These are phyloP conservation scores for Platyura marginata DNA, from an alignment of 1,140 invertebrate species.

Conservation along the genomic window DNA sequence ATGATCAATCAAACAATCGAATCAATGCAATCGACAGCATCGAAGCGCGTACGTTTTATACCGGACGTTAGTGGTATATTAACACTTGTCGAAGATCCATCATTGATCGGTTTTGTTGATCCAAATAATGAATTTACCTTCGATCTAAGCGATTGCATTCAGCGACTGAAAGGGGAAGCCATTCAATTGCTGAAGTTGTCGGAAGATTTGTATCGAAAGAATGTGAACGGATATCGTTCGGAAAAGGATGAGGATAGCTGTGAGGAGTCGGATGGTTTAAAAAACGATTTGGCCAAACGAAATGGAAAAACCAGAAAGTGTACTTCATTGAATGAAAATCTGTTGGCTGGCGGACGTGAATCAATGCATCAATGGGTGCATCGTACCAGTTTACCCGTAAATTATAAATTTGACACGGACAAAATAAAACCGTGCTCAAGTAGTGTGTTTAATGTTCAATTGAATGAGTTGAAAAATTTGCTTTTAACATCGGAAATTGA, in stretches of 20 bases:
- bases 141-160: slow-evolving; percentile 41
- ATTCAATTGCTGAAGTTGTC: slow-evolving; percentile 42
- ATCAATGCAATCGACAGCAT: slow-evolving; percentile 4
- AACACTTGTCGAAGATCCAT: slow-evolving; percentile 23
- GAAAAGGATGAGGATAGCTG: slow-evolving; percentile 13
- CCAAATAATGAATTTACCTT: slow-evolving; percentile 18
- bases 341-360: background rate
- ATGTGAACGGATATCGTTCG: no score
- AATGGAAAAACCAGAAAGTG: background rate
- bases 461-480: slow-evolving; percentile 27
- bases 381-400: background rate
- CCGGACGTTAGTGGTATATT: slow-evolving; percentile 43
- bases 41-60: slow-evolving; percentile 34
- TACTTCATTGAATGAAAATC: background rate
- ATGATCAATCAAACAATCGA: slow-evolving; percentile 8
- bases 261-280: slow-evolving; percentile 14
- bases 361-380: background rate
- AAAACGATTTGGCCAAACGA: slow-evolving; percentile 6
- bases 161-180: slow-evolving; percentile 42
- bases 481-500: slow-evolving; percentile 30
- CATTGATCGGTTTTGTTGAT: slow-evolving; percentile 19
- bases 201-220: slow-evolving; percentile 14
- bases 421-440: slow-evolving; percentile 1
- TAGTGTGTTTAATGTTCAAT: slow-evolving; percentile 21
- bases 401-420: background rate